Evolutionary conservation across 1,140 invertebrate genomes (phyloP), one percentile per base, ranked within the genome.

Genomic region (Zaprionus ghesquierei): DNA sequence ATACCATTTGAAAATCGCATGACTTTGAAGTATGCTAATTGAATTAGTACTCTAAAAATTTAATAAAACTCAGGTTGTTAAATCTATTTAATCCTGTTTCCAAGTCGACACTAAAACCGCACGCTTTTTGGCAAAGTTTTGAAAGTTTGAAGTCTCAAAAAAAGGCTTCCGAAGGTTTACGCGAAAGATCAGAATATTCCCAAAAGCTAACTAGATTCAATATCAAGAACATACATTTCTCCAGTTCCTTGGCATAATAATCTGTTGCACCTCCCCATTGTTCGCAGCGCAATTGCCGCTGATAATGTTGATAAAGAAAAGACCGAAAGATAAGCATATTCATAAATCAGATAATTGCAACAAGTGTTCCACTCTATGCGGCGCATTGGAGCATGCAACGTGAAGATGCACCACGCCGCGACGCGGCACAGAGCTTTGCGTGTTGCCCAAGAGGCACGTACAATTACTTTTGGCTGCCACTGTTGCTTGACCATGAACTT

Each of bases 401-500:
- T 68, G 29, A 64, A 61, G 58, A 51, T 56, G 54, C 15, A 38
- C 5, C 35, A 6, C 35, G 35, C 35, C 35, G 35, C 35, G 6
- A 41, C 12, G 12, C 29, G 20, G 6, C 53, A 66, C 31, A 56
- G 27, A 23, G 22, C 29, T 65, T 65, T 35, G 69, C 55, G 49
- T 68, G 63, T 22, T 46, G 25, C 35, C 44, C 3, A 33, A 33
- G 3, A 8, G 18, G n/a, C 22, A 38, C 20, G 35, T 58, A 25
- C n/a, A 62, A 44, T 25, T 71, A 58, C 46, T 46, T 53, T 53
- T 53, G 18, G 27, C 22, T 65, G 3, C 12, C 9, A 23, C n/a
- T 63, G 53, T 15, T 35, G 53, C 33, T 72, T 86, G 78, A 68
- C 81, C 81, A 59, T 86, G 78, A 86, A 81, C 78, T 73, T 71